Conservation (phyloP, 2,797 vertebrate genomes). For the Chaetodon trifasciatus region DNA sequence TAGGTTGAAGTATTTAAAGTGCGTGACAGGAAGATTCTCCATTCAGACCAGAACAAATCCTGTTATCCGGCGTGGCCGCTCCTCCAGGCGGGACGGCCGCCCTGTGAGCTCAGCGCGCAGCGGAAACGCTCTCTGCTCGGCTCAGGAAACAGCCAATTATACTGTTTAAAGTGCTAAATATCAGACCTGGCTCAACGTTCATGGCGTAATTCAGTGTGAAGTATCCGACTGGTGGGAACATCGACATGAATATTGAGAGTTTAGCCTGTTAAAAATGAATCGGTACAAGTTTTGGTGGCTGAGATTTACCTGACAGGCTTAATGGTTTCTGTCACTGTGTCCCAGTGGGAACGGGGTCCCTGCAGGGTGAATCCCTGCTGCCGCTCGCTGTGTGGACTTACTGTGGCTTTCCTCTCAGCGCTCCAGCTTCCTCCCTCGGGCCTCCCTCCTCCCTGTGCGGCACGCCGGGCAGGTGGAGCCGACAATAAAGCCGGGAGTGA, state of each 20-base stretch:
- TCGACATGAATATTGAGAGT: not conserved
- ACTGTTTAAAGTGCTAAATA: slow-evolving; percentile 1
- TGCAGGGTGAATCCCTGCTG: not conserved
- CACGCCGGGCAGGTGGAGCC: too few relatives aligned
- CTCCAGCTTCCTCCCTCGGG: too few relatives aligned
- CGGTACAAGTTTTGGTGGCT: not conserved
- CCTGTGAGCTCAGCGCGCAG: not conserved
- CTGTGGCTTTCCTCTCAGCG: too few relatives aligned
- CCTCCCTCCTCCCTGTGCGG: too few relatives aligned
- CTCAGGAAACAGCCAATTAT: not conserved
- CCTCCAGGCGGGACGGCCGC: not conserved
- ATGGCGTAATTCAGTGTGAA: slow-evolving; percentile 6
- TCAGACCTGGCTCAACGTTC: slow-evolving; percentile 5
- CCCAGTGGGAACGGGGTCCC: not conserved
- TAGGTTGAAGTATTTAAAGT: not conserved
- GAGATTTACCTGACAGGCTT: not conserved
- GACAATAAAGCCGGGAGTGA: too few relatives aligned
- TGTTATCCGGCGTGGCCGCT: slow-evolving; percentile 4
- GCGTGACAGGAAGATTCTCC: not conserved
- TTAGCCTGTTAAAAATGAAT: not conserved
- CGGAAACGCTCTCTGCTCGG: not conserved
- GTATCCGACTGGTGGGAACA: not conserved
- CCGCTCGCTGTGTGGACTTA: too few relatives aligned
- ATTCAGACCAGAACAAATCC: slow-evolving; percentile 22
- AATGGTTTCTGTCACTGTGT: not conserved